These are phyloP conservation scores for Phrynocephalus guinanensis DNA, from an alignment of 2,797 vertebrate species.

Conservation along the genomic window DNA sequence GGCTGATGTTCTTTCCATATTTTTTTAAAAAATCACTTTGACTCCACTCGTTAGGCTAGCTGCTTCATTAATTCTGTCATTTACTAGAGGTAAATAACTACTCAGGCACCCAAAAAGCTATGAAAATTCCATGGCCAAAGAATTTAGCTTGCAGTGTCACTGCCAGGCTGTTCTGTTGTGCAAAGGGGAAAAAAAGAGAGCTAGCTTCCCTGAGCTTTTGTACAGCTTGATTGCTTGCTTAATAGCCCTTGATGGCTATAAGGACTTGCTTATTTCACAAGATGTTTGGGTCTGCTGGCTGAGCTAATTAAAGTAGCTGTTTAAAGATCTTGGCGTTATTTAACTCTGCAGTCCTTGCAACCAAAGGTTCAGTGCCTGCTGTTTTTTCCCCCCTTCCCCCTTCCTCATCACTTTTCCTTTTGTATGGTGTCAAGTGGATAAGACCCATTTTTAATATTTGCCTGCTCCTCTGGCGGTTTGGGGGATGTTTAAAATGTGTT, in stretches of 20 bases:
- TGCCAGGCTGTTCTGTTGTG: not conserved
- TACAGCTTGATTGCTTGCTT: conserved; percentile 8
- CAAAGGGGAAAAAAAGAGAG: not conserved
- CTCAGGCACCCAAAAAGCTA: conserved; percentile 20
- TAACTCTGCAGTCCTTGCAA: not conserved
- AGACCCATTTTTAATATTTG: not conserved
- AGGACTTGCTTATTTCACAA: conserved; percentile 13
- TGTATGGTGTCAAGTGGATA: not conserved
- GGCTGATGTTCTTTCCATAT: conserved; percentile 17
- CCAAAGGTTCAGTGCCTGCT: too few relatives aligned
- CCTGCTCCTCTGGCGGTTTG: too few relatives aligned
- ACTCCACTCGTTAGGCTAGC: conserved; percentile 31
- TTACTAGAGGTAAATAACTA: accelerated
- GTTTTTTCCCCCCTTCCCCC: not conserved
- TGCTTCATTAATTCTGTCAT: conserved; percentile 31
- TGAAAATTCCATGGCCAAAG: not conserved
- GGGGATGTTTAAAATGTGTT: not conserved
- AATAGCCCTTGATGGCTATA: not conserved
- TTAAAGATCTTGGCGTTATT: not conserved
- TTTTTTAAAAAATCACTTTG: conserved; percentile 10
- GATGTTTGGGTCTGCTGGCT: not conserved
- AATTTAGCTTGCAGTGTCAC: not conserved
- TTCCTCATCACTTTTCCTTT: too few relatives aligned
- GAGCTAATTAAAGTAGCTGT: not conserved
- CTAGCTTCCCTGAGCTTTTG: not conserved